Percentiles rank a stretch among this genome's conserved stretches.
phyloP scores from a whole-genome alignment of 2,113 vertebrate genomes.

The Spea bombifrons region DNA sequence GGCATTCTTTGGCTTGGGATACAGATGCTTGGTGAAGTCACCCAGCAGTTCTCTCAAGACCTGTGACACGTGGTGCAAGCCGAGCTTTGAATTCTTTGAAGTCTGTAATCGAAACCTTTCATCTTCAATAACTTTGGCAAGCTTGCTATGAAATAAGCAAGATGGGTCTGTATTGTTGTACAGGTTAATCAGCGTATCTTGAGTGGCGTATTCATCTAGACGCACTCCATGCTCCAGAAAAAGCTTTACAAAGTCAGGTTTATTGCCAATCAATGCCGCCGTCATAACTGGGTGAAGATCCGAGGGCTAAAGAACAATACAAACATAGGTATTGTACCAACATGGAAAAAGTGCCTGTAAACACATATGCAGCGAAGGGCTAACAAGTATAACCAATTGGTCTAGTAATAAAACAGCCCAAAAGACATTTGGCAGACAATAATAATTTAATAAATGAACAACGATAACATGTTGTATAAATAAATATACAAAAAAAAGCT shows the following conservation, averaged over 20 bases:
- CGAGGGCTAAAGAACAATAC: constrained; percentile 66
- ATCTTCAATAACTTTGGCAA: constrained; percentile 71
- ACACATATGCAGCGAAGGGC: too few relatives aligned
- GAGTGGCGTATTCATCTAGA: constrained; percentile 76
- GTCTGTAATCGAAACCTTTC: constrained; percentile 47
- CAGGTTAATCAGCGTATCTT: constrained; percentile 73
- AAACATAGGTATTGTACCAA: neutral
- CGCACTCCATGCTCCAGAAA: constrained; percentile 87
- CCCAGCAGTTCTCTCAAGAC: constrained; percentile 84
- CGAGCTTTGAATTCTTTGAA: constrained; percentile 52
- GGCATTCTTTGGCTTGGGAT: constrained; percentile 57
- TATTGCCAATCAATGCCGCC: constrained; percentile 83
- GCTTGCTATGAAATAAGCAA: constrained; percentile 78
- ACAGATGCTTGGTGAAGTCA: constrained; percentile 76
- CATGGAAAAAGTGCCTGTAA: neutral
- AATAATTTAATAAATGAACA: too few relatives aligned
- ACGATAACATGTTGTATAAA: too few relatives aligned
- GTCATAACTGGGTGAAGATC: constrained; percentile 86
- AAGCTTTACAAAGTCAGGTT: constrained; percentile 85
- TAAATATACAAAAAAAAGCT: too few relatives aligned
- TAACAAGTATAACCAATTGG: too few relatives aligned
- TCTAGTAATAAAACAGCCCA: too few relatives aligned
- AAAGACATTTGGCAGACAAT: too few relatives aligned
- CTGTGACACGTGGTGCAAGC: constrained; percentile 74
- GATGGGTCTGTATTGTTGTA: constrained; percentile 73